These are phyloP conservation scores for Bufo gargarizans DNA, from an alignment of 2,113 vertebrate genomes.

Conservation along the genomic window DNA sequence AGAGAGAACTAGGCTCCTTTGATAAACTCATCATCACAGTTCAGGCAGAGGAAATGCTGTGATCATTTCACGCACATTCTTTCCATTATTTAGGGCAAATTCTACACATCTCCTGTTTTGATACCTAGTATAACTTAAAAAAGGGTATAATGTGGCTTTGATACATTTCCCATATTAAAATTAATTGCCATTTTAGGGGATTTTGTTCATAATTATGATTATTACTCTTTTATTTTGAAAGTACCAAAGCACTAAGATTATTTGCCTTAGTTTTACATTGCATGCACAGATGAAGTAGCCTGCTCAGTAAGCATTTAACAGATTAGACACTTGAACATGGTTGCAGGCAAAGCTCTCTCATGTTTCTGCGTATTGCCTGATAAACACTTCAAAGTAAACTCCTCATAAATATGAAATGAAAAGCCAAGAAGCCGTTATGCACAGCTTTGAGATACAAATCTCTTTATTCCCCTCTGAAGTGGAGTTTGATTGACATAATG, in stretches of 20 bases:
- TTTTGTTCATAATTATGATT: constrained; percentile 74
- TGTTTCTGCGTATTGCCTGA: constrained; percentile 83
- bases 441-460: constrained; percentile 85
- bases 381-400: constrained; percentile 89
- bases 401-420: constrained; percentile 88
- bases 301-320: constrained; percentile 79
- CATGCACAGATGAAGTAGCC: constrained; percentile 76
- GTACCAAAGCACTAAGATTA: constrained; percentile 74
- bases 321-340: constrained; percentile 81
- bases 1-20: constrained; percentile 42
- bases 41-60: constrained; percentile 50
- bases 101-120: constrained; percentile 59
- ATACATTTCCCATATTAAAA: constrained; percentile 68
- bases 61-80: constrained; percentile 57
- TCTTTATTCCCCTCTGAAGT: constrained; percentile 88
- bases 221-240: constrained; percentile 74
- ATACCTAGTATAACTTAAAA: constrained; percentile 65
- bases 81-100: constrained; percentile 50
- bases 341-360: constrained; percentile 81
- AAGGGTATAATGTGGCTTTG: constrained; percentile 66
- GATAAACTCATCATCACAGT: constrained; percentile 42
- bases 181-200: constrained; percentile 70
- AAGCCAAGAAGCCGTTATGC: constrained; percentile 80
- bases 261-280: constrained; percentile 73
- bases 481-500: constrained; percentile 85